Base-by-base conservation (phyloP, 2,888 invertebrate species). In the Laspeyria flexula region DNA sequence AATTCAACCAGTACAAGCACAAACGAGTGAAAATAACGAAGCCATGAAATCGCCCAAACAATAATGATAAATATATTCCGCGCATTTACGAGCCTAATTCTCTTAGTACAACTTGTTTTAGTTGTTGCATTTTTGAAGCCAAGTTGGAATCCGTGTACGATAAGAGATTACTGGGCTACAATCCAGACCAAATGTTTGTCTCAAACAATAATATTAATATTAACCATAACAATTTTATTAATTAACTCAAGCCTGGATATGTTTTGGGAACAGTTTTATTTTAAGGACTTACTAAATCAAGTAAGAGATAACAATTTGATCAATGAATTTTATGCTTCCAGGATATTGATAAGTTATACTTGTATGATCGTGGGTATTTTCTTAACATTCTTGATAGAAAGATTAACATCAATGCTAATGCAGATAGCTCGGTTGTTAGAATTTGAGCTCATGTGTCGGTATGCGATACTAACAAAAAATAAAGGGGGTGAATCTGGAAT, bases 401-500 rank as follows among this genome's bases (percentile, higher is more conserved):
- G 83, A 50, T 54, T 87, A 1, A 52, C 70, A 13, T 66, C 79
- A 11, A 78, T 76, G 34, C 45, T 79, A 1, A 70, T 79, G 4
- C 66, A 60, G 0, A 67, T 88, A 1, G 86, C 88, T 21, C 69
- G 82, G 4, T 55, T 88, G 29, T 48, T 90, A 1, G 90, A 90
- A 46, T 89, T 83, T 56, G 88, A 90, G 54, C 35, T 86, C 0
- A 88, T 86, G 88, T 89, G 88, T 49, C 66, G 88, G 52, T 69
- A 86, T 62, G 78, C 87, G 0, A 78, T 89, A 55, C 57, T 88
- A 33, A 71, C 65, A 0, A 77, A 51, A 63, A 80, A 81, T 4
- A 64, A 66, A 3, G 2, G 5, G 2, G 5, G 5, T 18, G 3
- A n/a, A n/a, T n/a, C n/a, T n/a, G n/a, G n/a, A n/a, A n/a, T n/a